phyloP scores from a whole-genome alignment of 2,113 vertebrate species.

The Pedetes capensis region DNA sequence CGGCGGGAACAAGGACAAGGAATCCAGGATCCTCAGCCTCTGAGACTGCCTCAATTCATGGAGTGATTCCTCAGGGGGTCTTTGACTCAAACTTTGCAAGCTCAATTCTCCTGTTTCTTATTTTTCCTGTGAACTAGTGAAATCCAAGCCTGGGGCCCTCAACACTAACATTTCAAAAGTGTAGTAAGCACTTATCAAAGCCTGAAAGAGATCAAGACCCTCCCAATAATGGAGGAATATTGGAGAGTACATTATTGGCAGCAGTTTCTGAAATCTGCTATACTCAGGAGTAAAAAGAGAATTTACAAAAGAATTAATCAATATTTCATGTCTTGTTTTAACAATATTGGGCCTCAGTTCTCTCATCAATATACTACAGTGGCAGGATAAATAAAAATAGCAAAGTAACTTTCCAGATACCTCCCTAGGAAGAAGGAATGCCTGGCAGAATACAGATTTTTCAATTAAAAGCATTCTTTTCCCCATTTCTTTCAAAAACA shows the following conservation, averaged over 20 bases:
- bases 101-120: slow-evolving; percentile 2
- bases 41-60: not conserved
- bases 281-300: slow-evolving; percentile 76
- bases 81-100: slow-evolving; percentile 1
- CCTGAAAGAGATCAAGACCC: slow-evolving; percentile 67
- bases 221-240: slow-evolving; percentile 74
- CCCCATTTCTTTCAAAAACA: slow-evolving; percentile 52
- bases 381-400: slow-evolving; percentile 83
- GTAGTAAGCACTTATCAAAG: slow-evolving; percentile 75
- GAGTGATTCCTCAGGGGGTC: not conserved
- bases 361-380: slow-evolving; percentile 80
- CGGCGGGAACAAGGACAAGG: not conserved
- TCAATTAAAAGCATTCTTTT: slow-evolving; percentile 76
- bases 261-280: slow-evolving; percentile 75
- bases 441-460: slow-evolving; percentile 82
- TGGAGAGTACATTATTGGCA: slow-evolving; percentile 75
- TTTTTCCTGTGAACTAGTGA: not conserved
- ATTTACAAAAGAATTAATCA: slow-evolving; percentile 80
- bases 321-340: slow-evolving; percentile 84
- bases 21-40: not conserved
- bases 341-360: slow-evolving; percentile 76
- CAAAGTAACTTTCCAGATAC: slow-evolving; percentile 77
- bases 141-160: slow-evolving; percentile 49
- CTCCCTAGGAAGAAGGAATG: slow-evolving; percentile 77
- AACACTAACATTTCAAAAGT: slow-evolving; percentile 69